Evolutionary conservation across 2,113 vertebrate species (phyloP).

Genomic region (Agapornis roseicollis): DNA sequence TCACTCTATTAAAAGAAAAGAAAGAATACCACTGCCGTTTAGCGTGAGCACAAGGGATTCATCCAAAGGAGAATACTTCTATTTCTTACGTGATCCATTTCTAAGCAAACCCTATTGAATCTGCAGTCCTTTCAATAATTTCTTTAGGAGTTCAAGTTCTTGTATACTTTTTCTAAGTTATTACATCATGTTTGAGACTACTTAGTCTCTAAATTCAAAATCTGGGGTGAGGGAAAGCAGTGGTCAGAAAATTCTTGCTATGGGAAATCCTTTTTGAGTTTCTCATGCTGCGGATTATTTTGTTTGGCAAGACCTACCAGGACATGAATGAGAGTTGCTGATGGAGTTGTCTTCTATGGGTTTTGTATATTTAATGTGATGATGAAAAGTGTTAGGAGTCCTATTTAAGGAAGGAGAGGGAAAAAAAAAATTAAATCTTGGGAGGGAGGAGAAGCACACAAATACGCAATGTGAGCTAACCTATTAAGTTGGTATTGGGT

Average conservation of each 20-base stretch:
- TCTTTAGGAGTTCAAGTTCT: not conserved
- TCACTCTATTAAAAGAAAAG: not conserved
- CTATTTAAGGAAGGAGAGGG: not conserved
- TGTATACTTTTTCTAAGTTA: not conserved
- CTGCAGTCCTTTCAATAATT: not conserved
- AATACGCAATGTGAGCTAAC: not conserved
- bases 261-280: conserved; percentile 18
- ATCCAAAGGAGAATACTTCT: not conserved
- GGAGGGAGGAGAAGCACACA: not conserved
- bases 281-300: conserved; percentile 29
- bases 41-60: not conserved
- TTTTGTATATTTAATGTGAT: conserved; percentile 1
- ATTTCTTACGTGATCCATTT: not conserved
- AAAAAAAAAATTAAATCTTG: not conserved
- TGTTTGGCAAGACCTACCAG: not conserved
- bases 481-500: not conserved
- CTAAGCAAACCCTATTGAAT: not conserved
- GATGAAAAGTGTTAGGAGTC: not conserved
- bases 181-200: not conserved
- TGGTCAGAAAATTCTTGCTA: not conserved
- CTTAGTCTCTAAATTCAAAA: not conserved
- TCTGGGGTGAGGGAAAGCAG: not conserved
- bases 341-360: not conserved
- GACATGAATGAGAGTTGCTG: not conserved
- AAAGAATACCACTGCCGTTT: not conserved